Evolutionary conservation across 2,888 invertebrate genomes (phyloP), one percentile per base, ranked within the genome.

Genomic region (Agrotis puta): DNA sequence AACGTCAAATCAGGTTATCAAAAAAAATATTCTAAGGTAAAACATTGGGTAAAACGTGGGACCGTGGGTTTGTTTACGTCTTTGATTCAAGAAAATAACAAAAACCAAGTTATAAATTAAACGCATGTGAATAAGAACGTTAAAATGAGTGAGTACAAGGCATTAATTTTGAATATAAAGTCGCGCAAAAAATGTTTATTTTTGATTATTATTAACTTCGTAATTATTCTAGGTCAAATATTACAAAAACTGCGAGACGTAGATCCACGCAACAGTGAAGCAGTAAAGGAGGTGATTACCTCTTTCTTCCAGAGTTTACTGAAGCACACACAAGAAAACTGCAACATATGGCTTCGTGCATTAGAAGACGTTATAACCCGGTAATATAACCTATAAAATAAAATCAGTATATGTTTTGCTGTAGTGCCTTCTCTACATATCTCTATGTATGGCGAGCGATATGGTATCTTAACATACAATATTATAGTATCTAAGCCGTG

Each of bases 241-340:
- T 87, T 95, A 66, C 91, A 91, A 66, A 93, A 90, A 89, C 83
- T 95, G 71, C 90, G 88, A 18, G 90, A 92, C 33, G 90, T 95
- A 59, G 94, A 95, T 80, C 89, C 92, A 2, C 93, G 91, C 70
- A 91, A 96, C 76, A 92, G 91, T 71, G 95, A 95, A 33, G 92
- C 92, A 16, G 91, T 95, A 5, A 95, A 95, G 76, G 94, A 94
- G 67, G 89, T 86, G 3, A 74, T 95, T 5, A 83, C 90, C 56
- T 57, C 83, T 0, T 95, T 94, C 80, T 92, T 95, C 69, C 92
- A 91, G 70, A 93, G 90, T 74, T 80, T 95, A 70, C 53, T 82
- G 0, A 94, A 93, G 79, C 86, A 92, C 63, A 88, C 88, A 27
- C 88, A 89, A 45, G 65, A 77, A 6, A 90, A 91, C 70, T 85